A percentile compares a stretch with the other conserved stretches of the same genome.
phyloP scores from a whole-genome alignment of 37 sponge, comb jelly and placozoan species.

The Beroe ovata region DNA sequence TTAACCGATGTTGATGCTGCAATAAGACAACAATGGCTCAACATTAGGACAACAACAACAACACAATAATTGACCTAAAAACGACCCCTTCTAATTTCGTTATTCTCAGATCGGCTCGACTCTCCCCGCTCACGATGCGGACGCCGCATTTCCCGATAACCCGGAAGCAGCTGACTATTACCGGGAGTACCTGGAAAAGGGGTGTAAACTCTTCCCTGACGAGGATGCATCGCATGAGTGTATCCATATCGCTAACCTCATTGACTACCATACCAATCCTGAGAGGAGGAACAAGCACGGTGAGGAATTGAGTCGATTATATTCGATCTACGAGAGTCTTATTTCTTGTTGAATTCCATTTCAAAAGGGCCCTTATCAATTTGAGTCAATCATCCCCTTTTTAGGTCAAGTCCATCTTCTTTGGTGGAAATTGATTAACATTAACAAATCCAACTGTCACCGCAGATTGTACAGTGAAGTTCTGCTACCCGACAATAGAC shows the following conservation, averaged over 20 bases:
- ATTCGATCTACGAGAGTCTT: background rate
- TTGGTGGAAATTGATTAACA: too few species aligned
- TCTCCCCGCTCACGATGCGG: slow-evolving; percentile 6
- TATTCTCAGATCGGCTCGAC: slow-evolving; percentile 28
- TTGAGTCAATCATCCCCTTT: too few species aligned
- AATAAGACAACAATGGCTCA: too few species aligned
- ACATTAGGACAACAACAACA: too few species aligned
- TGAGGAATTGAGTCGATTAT: background rate
- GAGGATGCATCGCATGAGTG: slow-evolving; percentile 9
- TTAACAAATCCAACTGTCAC: too few species aligned
- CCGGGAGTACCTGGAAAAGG: slow-evolving; percentile 21
- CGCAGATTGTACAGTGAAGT: slow-evolving; percentile 27
- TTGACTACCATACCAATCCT: slow-evolving; percentile 32
- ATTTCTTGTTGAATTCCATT: too few species aligned
- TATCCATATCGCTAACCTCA: slow-evolving; percentile 39
- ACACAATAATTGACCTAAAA: too few species aligned
- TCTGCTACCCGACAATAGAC: slow-evolving; percentile 51
- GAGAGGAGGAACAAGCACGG: background rate
- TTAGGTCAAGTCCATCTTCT: too few species aligned
- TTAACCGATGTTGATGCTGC: too few species aligned
- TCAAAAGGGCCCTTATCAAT: too few species aligned
- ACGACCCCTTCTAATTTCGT: too few species aligned
- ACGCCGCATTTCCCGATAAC: slow-evolving; percentile 47
- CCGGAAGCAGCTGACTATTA: background rate
- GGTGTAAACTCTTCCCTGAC: slow-evolving; percentile 22